Conservation (phyloP, 2,888 invertebrate species). For the Cantharis flavilabris region DNA sequence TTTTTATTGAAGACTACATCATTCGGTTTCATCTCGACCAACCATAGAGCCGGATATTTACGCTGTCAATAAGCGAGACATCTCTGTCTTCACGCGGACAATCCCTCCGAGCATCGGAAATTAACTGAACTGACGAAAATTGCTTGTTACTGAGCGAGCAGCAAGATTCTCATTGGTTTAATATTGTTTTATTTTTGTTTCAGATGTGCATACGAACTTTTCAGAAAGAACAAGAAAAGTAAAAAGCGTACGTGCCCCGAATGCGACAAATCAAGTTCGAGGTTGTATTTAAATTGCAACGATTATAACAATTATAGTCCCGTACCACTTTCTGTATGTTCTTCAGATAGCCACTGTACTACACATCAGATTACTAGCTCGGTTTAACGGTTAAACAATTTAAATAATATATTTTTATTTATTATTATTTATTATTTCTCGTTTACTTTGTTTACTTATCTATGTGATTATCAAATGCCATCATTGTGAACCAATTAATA, state of each 20-base stretch:
- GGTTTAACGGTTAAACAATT: constrained; percentile 46
- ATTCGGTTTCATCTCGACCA: too few relatives aligned
- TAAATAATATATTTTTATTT: neutral
- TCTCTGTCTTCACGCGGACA: too few relatives aligned
- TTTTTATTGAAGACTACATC: too few relatives aligned
- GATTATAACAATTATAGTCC: constrained; percentile 58
- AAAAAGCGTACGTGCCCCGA: constrained; percentile 71
- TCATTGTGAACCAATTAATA: constrained; percentile 27
- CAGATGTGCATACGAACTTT: constrained; percentile 71
- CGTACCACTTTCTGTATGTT: constrained; percentile 52
- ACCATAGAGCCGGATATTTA: too few relatives aligned
- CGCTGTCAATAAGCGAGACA: too few relatives aligned
- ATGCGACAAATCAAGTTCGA: constrained; percentile 70
- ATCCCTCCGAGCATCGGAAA: too few relatives aligned
- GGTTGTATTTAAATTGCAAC: constrained; percentile 62
- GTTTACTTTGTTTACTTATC: neutral
- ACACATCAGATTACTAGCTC: constrained; percentile 62
- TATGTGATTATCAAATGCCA: constrained; percentile 15
- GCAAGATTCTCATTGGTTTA: neutral
- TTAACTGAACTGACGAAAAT: too few relatives aligned
- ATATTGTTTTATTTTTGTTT: constrained; percentile 15
- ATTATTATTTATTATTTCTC: neutral
- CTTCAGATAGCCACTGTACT: constrained; percentile 54
- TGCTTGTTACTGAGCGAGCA: too few relatives aligned
- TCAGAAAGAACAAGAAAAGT: constrained; percentile 66